Base-by-base conservation (phyloP, 2,888 invertebrate genomes). In the Trachelus troglodyta region DNA sequence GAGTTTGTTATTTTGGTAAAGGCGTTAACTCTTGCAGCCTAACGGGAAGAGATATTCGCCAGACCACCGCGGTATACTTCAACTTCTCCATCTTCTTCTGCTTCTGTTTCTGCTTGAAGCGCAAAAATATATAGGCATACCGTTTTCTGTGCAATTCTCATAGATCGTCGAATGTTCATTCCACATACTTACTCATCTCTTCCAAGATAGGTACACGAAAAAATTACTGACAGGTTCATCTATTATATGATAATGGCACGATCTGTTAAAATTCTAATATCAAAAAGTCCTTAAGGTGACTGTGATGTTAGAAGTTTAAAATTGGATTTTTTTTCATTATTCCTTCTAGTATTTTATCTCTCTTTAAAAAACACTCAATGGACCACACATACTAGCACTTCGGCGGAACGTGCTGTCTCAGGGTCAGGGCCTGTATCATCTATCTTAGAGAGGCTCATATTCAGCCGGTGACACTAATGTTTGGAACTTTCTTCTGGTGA, bases 21-120 rank as follows among this genome's bases (percentile, higher is more conserved):
- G 86, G 84, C 85, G 88, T 88, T 88, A 88, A 88, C 84, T 84
- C 81, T 81, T 75, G 80, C 83, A 78, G 80, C 78, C 81, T 83
- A 83, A 84, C 85, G 89, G 89, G 89, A 89, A 88, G 88, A 88
- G 89, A 90, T 88, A 87, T 86, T 90, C 83, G 86, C 90, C 90
- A 90, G 90, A 89, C 88, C 89, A 88, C 89, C 88, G 82, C 81
- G 85, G 84, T 85, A 82, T 79, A 73, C 82, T 81, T 76, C 79
- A 78, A 78, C 79, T 79, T 78, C 82, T 77, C 80, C 78, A 73
- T 34, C 76, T 68, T 33, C 69, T 75, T 30, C 35, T 15, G 37
- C 15, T 40, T 73, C 34, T 34, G 6, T 15, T 71, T 34, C 34
- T 34, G 71, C 11, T 71, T 6, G 30, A 71, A 23, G 6, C 23